phyloP scores from a whole-genome alignment of 2,797 vertebrate genomes.

The Catamblyrhynchus diadema region DNA sequence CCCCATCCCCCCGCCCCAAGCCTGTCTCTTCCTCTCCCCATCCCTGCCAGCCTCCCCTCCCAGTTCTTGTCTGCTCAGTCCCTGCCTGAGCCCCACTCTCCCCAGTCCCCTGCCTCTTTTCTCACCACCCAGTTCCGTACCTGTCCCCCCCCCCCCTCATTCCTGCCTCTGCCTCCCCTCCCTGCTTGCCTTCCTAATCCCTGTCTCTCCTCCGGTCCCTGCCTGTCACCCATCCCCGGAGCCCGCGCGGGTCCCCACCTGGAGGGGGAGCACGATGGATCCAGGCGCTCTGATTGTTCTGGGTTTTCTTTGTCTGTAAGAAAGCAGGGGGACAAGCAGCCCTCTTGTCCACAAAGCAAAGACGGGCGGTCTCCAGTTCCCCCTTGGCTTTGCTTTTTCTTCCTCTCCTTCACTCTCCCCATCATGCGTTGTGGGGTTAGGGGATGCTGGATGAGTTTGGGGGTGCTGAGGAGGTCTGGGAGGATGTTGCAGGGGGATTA shows the following conservation, averaged over 20 bases:
- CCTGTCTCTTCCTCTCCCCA: not conserved
- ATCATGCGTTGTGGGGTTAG: rapidly evolving
- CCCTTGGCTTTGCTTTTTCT: not conserved
- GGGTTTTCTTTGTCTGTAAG: not conserved
- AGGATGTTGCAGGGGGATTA: not conserved
- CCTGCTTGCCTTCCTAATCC: not conserved
- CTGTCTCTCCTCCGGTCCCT: not conserved
- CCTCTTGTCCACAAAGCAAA: not conserved
- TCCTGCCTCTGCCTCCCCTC: not conserved
- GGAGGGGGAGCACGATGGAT: not conserved
- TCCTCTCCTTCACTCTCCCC: not conserved
- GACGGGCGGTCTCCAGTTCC: not conserved
- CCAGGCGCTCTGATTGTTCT: rapidly evolving
- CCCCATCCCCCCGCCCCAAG: not conserved
- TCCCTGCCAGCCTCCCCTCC: not conserved
- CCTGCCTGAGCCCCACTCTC: no score
- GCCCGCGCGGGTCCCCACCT: not conserved
- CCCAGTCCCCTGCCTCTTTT: not conserved
- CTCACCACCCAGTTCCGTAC: not conserved
- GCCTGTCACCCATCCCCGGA: not conserved
- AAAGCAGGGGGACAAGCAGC: not conserved
- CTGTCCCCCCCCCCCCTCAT: not conserved
- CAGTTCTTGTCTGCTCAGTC: not conserved
- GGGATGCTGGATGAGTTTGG: not conserved
- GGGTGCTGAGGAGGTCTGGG: not conserved